A percentile compares a stretch with the other conserved stretches of the same genome.
Conservation (phyloP, 2,113 vertebrate genomes). For the Synchiropus splendidus region DNA sequence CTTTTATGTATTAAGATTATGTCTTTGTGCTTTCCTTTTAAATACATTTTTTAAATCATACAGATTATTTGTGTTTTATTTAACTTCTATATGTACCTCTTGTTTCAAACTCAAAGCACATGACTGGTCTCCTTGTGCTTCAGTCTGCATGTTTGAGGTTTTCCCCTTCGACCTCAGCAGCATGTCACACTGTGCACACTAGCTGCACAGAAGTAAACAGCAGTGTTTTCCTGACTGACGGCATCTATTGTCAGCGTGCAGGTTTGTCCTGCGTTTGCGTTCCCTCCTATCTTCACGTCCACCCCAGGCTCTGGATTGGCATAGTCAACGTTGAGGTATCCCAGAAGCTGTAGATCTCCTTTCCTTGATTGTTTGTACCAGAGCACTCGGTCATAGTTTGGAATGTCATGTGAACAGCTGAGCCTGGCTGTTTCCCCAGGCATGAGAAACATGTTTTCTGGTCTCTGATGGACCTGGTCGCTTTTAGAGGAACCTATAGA, state of each 20-base stretch:
- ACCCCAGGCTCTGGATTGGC: neutral
- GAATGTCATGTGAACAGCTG: slow-evolving; percentile 24
- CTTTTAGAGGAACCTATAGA: slow-evolving; percentile 17
- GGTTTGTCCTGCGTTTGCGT: neutral
- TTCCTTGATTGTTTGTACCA: slow-evolving; percentile 40
- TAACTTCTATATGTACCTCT: too few relatives aligned
- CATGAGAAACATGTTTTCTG: slow-evolving; percentile 1
- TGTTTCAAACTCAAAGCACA: too few relatives aligned
- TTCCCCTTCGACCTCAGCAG: neutral
- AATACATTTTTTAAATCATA: too few relatives aligned
- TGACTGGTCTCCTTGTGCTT: too few relatives aligned
- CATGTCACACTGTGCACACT: slow-evolving; percentile 11
- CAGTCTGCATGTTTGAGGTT: neutral
- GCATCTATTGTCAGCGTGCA: neutral
- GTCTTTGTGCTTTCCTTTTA: too few relatives aligned
- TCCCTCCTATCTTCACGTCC: slow-evolving; percentile 1
- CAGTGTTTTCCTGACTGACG: slow-evolving; percentile 1
- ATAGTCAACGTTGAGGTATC: neutral
- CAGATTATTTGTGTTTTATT: too few relatives aligned
- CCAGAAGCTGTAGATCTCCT: slow-evolving; percentile 13
- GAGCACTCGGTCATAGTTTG: slow-evolving; percentile 10
- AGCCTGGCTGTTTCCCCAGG: slow-evolving; percentile 1
- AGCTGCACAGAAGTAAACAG: slow-evolving; percentile 20
- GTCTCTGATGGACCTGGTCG: slow-evolving; percentile 12
- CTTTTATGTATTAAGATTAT: too few relatives aligned